phyloP scores from a whole-genome alignment of 2,797 vertebrate species.

The Bryconaethiops microstoma region DNA sequence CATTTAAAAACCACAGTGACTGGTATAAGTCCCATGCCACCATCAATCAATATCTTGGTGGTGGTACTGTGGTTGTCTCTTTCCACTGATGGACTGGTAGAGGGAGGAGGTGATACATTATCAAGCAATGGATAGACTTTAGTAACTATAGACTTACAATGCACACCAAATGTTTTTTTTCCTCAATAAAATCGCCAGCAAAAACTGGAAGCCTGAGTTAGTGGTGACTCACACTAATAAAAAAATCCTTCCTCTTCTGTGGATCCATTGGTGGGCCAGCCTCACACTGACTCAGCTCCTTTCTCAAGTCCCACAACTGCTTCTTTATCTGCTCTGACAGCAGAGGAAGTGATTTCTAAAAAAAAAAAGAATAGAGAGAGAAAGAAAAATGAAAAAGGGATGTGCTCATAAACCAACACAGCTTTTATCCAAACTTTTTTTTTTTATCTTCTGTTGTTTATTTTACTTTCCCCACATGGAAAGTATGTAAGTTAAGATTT shows the following conservation, averaged over 20 bases:
- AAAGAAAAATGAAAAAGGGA: background rate
- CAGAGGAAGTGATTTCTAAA: constrained; percentile 41
- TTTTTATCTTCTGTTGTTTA: no score
- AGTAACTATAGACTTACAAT: no score
- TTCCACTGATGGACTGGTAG: background rate
- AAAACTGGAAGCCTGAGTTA: background rate
- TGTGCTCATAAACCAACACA: background rate
- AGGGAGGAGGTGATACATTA: background rate
- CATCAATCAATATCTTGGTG: no score
- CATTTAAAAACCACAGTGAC: no score
- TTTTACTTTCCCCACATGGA: no score
- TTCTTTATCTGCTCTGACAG: constrained; percentile 40
- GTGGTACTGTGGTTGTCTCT: background rate
- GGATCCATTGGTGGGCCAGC: constrained; percentile 39
- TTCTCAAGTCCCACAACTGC: constrained; percentile 21
- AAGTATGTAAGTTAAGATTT: no score
- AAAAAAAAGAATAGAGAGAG: background rate
- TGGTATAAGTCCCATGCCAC: no score
- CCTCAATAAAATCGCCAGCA: no score
- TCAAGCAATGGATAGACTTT: background rate
- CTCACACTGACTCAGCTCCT: constrained; percentile 37
- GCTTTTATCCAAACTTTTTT: no score
- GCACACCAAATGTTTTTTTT: no score
- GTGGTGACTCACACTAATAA: constrained; percentile 20
- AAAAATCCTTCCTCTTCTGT: constrained; percentile 18